Evolutionary conservation across 2,888 invertebrate species (phyloP), one percentile per base, ranked within the genome.

Genomic region (Drosophila paramelanica): DNA sequence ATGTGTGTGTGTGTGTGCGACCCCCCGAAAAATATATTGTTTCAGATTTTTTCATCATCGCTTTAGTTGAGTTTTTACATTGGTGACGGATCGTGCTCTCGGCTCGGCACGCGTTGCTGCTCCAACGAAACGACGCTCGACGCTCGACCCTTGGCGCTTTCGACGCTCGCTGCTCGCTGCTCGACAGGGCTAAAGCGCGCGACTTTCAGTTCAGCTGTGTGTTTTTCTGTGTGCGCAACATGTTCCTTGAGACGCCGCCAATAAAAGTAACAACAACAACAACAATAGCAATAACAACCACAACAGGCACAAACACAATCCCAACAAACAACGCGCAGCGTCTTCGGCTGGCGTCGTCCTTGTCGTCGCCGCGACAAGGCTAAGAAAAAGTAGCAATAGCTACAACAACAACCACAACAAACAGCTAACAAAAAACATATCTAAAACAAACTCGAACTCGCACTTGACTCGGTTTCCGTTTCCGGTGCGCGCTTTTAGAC

Each of bases 21-120:
- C 89, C 91, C 91, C 91, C 91, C 86, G 64, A 88, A 91, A 91
- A 92, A 92, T 92, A 92, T 92, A 92, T 92, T 92, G 92, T 92
- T 92, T 92, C 92, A 92, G 92, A 91, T 92, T 92, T 92, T 92
- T 92, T 92, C 92, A 91, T 90, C 91, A 91, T 87, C 92, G 91
- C 91, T 92, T 92, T 92, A 92, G 92, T 92, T 91, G 92, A 92
- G 92, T 92, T 92, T 92, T 92, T 92, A 92, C 92, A 92, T 92
- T 91, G 92, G 92, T 92, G 92, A 92, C 91, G 92, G 92, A 92
- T 92, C 92, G 92, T 91, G 91, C 91, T 89, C 89, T 89, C 89
- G 90, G 87, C 86, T 79, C 86, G 87, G 84, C 82, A 81, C 85
- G 71, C 77, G 79, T 27, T 65, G 51, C 64, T 69, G 73, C 86